These are phyloP conservation scores for Leptinotarsa lineolata DNA, from an alignment of 1,140 invertebrate species.

Conservation along the genomic window DNA sequence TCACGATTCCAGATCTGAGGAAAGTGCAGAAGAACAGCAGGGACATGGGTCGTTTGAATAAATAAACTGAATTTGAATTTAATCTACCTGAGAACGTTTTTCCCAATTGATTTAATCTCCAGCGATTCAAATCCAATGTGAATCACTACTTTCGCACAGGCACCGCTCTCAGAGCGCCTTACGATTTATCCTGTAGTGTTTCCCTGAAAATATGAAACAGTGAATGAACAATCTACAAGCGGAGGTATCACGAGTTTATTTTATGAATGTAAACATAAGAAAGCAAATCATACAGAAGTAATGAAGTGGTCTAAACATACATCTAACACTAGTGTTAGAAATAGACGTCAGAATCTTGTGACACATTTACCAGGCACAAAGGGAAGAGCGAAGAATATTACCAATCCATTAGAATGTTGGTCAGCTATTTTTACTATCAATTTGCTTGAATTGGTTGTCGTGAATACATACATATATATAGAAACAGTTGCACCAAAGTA, in stretches of 20 bases:
- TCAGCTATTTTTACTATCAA: neutral
- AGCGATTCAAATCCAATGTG: too few relatives aligned
- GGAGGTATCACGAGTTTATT: neutral
- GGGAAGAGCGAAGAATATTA: constrained; percentile 7
- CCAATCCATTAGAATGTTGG: neutral
- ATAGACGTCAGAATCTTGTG: neutral
- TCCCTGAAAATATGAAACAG: too few relatives aligned
- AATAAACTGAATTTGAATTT: too few relatives aligned
- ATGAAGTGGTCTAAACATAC: neutral
- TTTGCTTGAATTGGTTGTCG: neutral
- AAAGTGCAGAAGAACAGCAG: neutral
- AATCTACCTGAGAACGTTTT: too few relatives aligned
- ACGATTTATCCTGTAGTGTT: too few relatives aligned
- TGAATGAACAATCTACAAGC: constrained; percentile 3
- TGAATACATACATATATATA: neutral
- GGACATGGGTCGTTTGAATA: too few relatives aligned
- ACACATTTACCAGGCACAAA: neutral
- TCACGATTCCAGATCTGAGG: neutral
- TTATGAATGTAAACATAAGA: neutral
- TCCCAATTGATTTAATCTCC: too few relatives aligned
- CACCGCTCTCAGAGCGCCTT: too few relatives aligned
- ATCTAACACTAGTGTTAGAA: neutral
- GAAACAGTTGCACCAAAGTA: neutral
- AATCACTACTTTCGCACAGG: too few relatives aligned
- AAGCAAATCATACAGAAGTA: neutral